Evolutionary conservation across 2,888 invertebrate species (phyloP).

Genomic region (Agapostemon virescens): DNA sequence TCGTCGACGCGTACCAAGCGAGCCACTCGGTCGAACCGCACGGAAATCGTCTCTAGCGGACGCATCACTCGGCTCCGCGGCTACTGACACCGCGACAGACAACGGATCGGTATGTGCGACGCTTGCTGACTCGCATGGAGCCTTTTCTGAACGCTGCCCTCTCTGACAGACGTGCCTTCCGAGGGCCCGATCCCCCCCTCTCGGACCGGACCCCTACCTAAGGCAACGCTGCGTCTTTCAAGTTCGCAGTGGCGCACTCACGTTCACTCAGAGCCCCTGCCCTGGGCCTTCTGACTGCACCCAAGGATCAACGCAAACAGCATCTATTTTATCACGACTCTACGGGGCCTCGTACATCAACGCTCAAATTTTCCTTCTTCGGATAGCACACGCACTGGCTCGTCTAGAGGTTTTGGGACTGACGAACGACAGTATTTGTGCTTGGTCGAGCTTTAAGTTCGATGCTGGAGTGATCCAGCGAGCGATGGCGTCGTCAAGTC

Average conservation of each 20-base stretch:
- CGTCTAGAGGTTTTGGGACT: too few relatives aligned
- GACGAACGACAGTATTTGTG: too few relatives aligned
- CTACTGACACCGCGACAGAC: constrained; percentile 56
- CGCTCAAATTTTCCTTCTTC: too few relatives aligned
- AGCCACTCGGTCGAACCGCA: constrained; percentile 22
- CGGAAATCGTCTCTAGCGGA: constrained; percentile 37
- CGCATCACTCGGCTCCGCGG: constrained; percentile 48
- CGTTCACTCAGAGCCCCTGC: neutral
- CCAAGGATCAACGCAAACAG: neutral
- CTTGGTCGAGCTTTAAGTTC: neutral
- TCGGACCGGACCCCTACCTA: constrained; percentile 4
- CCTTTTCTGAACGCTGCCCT: constrained; percentile 62
- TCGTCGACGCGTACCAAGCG: constrained; percentile 2
- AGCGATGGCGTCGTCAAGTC: too few relatives aligned
- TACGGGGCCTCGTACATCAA: too few relatives aligned
- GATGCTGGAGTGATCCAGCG: too few relatives aligned
- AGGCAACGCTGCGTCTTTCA: constrained; percentile 37
- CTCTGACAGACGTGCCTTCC: constrained; percentile 60
- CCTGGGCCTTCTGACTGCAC: neutral
- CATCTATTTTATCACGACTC: neutral
- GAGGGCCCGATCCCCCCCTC: constrained; percentile 47
- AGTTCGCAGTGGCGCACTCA: constrained; percentile 48
- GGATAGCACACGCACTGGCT: too few relatives aligned
- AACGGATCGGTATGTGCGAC: constrained; percentile 60
- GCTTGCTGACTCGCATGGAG: constrained; percentile 49